These are phyloP conservation scores for Embidobia sp. DNA, from an alignment of 2,888 invertebrate genomes.

Conservation along the genomic window DNA sequence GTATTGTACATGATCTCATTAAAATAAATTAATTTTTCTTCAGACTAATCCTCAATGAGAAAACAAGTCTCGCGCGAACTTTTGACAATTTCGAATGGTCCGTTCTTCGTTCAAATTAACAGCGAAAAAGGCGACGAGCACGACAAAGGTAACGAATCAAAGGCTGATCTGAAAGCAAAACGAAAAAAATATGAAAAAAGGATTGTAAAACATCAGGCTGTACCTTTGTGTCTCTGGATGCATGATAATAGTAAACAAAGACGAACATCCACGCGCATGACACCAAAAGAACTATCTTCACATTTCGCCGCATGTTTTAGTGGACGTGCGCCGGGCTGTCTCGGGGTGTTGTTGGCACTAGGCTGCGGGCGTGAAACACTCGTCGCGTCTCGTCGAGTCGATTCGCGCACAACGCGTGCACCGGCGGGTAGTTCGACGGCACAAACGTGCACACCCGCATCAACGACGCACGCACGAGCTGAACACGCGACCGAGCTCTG, in stretches of 20 bases:
- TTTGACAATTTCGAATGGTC: too few species aligned
- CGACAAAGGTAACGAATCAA: too few species aligned
- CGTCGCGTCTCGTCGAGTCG: constrained; percentile 28
- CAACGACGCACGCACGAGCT: constrained; percentile 66
- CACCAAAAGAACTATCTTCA: constrained; percentile 84
- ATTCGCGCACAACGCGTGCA: constrained; percentile 54
- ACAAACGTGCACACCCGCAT: constrained; percentile 54
- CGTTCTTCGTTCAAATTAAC: too few species aligned
- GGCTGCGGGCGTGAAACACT: constrained; percentile 38
- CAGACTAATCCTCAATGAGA: too few species aligned
- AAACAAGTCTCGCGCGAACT: too few species aligned
- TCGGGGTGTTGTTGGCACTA: constrained; percentile 36
- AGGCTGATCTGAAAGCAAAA: too few species aligned
- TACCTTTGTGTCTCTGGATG: constrained; percentile 84
- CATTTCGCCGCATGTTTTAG: constrained; percentile 84
- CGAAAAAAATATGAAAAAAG: too few species aligned
- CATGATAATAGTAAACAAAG: constrained; percentile 85
- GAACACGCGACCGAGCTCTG: constrained; percentile 62
- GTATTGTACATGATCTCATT: too few species aligned
- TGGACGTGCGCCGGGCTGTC: constrained; percentile 34
- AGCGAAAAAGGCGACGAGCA: too few species aligned
- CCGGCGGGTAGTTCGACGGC: constrained; percentile 43
- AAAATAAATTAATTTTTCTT: too few species aligned
- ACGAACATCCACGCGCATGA: constrained; percentile 86
- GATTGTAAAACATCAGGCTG: constrained; percentile 53